phyloP scores from a whole-genome alignment of 1,140 invertebrate genomes.

The Hypothenemus hampei region DNA sequence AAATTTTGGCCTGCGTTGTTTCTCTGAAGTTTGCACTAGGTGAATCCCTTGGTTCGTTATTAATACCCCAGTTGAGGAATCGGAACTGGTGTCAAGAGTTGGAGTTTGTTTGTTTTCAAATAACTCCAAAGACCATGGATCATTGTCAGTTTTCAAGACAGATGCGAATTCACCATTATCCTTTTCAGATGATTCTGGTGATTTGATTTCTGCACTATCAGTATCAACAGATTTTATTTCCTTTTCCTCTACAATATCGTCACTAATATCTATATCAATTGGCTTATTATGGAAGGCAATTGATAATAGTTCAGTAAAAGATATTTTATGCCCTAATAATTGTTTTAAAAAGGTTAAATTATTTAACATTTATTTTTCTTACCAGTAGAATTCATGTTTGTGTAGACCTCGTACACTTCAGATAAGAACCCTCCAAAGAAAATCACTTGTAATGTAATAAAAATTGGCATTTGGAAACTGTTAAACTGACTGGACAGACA shows the following conservation, averaged over 20 bases:
- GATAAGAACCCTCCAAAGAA: slow-evolving; percentile 54
- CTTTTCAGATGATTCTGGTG: neutral
- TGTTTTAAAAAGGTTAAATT: neutral
- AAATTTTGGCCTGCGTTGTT: slow-evolving; percentile 30
- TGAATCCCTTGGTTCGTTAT: slow-evolving; percentile 32
- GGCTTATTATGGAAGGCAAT: slow-evolving; percentile 40
- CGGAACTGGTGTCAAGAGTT: slow-evolving; percentile 7
- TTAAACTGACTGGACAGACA: slow-evolving; percentile 57
- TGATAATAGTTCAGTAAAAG: slow-evolving; percentile 42
- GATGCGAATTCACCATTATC: slow-evolving; percentile 14
- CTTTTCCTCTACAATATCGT: slow-evolving; percentile 22
- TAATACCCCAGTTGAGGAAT: slow-evolving; percentile 25
- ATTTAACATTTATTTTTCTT: slow-evolving; percentile 1
- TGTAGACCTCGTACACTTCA: slow-evolving; percentile 47
- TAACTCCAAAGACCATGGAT: slow-evolving; percentile 35
- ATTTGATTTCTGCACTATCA: neutral
- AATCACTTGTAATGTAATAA: slow-evolving; percentile 50
- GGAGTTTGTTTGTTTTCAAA: slow-evolving; percentile 25
- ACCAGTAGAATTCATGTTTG: slow-evolving; percentile 40
- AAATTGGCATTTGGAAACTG: slow-evolving; percentile 55
- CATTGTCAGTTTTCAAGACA: neutral
- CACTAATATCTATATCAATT: slow-evolving; percentile 25
- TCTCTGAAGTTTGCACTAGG: slow-evolving; percentile 13
- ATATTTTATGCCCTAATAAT: slow-evolving; percentile 38
- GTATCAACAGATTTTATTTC: slow-evolving; percentile 8